phyloP scores from a whole-genome alignment of 2,113 vertebrate species.

The Todiramphus saurophagus region DNA sequence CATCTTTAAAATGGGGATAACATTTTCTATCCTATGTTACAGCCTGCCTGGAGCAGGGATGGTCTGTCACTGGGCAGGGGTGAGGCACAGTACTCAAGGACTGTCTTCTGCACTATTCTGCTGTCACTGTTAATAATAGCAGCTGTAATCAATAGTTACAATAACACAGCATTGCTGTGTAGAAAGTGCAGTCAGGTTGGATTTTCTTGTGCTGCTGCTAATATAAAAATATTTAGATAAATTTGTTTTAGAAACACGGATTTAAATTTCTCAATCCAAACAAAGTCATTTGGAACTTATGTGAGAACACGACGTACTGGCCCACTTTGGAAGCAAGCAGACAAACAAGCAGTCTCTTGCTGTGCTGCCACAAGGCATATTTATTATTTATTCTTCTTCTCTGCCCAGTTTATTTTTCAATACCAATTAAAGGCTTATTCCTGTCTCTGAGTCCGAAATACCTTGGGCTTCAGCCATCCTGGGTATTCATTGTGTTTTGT shows the following conservation, averaged over 20 bases:
- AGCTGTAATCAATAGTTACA: background rate
- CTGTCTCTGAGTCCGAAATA: background rate
- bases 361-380: conserved; percentile 25
- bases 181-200: background rate
- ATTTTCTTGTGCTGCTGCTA: background rate
- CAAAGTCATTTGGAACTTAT: background rate
- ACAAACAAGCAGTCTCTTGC: background rate
- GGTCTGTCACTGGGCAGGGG: background rate
- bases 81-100: background rate
- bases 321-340: background rate
- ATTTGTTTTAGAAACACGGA: conserved; percentile 35
- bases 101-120: background rate
- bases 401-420: conserved; percentile 46
- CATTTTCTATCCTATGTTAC: background rate
- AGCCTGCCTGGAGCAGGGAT: background rate
- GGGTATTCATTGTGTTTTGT: background rate
- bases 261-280: conserved; percentile 25
- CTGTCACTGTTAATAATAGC: background rate
- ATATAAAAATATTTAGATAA: conserved; percentile 30
- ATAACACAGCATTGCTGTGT: background rate
- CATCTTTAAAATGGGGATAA: background rate
- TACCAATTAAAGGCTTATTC: conserved; percentile 28
- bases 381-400: conserved; percentile 56
- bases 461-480: background rate
- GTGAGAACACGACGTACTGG: background rate